Evolutionary conservation across 2,888 invertebrate genomes (phyloP).

Genomic region (Dynastes maya): DNA sequence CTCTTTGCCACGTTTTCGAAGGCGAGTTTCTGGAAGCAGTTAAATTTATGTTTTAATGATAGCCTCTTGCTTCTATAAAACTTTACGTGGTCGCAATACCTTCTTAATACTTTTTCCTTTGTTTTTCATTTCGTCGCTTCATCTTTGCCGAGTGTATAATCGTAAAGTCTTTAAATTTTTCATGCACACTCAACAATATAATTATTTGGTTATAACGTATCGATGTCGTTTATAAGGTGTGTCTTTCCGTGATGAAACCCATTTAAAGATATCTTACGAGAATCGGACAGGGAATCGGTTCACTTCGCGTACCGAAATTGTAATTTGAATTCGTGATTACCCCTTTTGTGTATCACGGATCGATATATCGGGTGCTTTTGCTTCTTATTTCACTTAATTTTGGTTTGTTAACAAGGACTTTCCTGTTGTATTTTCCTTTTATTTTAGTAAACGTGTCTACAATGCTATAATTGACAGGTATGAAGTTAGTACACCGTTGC

Average conservation of each 20-base stretch:
- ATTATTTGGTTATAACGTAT: slow-evolving; percentile 19
- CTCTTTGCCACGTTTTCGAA: background rate
- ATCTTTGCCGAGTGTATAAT: slow-evolving; percentile 17
- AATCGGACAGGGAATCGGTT: slow-evolving; percentile 11
- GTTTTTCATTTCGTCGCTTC: background rate
- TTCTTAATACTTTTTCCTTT: background rate
- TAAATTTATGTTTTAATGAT: slow-evolving; percentile 43
- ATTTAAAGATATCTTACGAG: slow-evolving; percentile 18
- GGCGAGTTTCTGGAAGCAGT: slow-evolving; percentile 16
- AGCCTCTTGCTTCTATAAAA: slow-evolving; percentile 31
- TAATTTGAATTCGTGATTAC: slow-evolving; percentile 35
- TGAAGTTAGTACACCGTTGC: background rate
- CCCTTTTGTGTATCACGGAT: slow-evolving; percentile 11
- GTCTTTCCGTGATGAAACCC: slow-evolving; percentile 7
- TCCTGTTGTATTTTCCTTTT: background rate
- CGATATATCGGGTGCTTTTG: background rate
- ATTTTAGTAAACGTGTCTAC: background rate
- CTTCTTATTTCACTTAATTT: background rate
- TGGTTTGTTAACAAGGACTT: background rate
- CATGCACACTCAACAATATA: slow-evolving; percentile 27
- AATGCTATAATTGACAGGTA: background rate
- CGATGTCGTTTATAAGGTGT: background rate
- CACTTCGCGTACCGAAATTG: slow-evolving; percentile 15
- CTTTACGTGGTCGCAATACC: background rate
- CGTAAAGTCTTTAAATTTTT: slow-evolving; percentile 29